These are phyloP conservation scores for Phyllostomus discolor DNA, from an alignment of 2,113 vertebrate species.

Conservation along the genomic window DNA sequence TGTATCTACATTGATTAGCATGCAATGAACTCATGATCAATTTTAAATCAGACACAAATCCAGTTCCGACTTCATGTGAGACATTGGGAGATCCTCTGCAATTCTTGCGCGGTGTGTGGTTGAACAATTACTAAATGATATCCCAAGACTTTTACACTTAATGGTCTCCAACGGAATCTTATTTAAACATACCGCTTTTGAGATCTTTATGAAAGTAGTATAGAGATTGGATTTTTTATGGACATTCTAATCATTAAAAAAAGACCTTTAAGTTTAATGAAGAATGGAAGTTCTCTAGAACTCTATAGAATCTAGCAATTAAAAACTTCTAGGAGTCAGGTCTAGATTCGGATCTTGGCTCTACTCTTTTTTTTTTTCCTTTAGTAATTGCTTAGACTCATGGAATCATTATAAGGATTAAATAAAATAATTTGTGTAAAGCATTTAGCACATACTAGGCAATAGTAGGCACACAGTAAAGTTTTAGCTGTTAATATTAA, in stretches of 20 bases:
- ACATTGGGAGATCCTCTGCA: background rate
- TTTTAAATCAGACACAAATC: background rate
- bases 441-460: background rate
- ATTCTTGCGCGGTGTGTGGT: background rate
- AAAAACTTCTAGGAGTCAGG: background rate
- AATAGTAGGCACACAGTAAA: background rate
- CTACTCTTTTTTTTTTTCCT: background rate
- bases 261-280: background rate
- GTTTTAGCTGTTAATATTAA: conserved; percentile 17
- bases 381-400: background rate
- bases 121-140: background rate
- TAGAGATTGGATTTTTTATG: background rate
- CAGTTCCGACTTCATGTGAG: background rate
- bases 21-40: background rate
- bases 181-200: background rate
- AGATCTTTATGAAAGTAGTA: background rate
- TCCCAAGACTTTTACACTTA: background rate
- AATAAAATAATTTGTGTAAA: background rate
- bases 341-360: background rate
- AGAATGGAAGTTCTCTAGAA: background rate
- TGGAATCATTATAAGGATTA: background rate
- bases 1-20: background rate
- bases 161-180: background rate
- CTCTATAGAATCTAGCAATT: background rate
- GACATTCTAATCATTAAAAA: background rate